Evolutionary conservation across 2,888 invertebrate genomes (phyloP).

Genomic region (Himalopsyche tibetana): DNA sequence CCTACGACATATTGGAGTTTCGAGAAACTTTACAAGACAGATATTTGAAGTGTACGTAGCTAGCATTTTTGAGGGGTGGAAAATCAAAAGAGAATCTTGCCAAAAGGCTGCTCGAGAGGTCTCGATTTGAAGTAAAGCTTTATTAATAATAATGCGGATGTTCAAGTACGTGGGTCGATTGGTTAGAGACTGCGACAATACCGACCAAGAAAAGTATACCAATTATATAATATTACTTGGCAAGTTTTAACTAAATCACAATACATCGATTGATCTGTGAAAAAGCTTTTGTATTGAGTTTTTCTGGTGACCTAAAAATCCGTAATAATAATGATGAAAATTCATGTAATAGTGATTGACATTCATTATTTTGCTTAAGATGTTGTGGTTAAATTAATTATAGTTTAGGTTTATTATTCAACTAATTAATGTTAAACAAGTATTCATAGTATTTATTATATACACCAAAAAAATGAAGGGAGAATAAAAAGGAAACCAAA

Average conservation of each 20-base stretch:
- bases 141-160: constrained; percentile 21
- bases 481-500: background rate
- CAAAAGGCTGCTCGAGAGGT: constrained; percentile 7
- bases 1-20: background rate
- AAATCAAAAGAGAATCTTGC: constrained; percentile 29
- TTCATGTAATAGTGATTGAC: too few species aligned
- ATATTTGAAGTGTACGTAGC: constrained; percentile 13
- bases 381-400: too few species aligned
- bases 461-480: too few species aligned
- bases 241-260: too few species aligned
- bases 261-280: too few species aligned
- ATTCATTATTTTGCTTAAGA: too few species aligned
- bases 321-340: too few species aligned
- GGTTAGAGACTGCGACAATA: constrained; percentile 9
- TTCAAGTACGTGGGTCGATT: constrained; percentile 9
- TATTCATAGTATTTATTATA: too few species aligned
- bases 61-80: constrained; percentile 2
- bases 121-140: constrained; percentile 23
- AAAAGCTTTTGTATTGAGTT: too few species aligned
- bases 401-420: too few species aligned
- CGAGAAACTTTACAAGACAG: constrained; percentile 12
- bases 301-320: too few species aligned
- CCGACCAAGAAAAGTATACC: background rate
- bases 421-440: too few species aligned
- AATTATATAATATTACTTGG: background rate